Base-by-base conservation (phyloP, 1,140 invertebrate species). In the Bathynomus jamesi region DNA sequence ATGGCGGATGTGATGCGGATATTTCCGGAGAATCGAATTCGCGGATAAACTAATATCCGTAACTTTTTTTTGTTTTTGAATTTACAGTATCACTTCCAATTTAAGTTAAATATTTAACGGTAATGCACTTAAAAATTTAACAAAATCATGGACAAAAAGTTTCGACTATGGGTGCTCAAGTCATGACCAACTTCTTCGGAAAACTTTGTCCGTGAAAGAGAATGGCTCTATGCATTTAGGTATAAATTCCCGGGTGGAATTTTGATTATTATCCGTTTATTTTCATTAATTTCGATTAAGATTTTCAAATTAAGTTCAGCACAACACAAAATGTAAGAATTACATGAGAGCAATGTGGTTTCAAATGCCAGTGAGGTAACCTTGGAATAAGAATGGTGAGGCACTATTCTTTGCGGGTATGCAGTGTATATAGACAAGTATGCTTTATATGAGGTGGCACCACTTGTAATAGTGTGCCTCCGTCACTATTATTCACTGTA, bases 401-500 rank as follows among this genome's bases (percentile, higher is more conserved):
- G 40, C 40, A 53, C 40, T 53, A 17, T 53, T 21, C 21, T 17
- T 53, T 53, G 21, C 21, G 11, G 21, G 40, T 11, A 1, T 17
- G 13, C 21, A 53, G 40, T 53, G 40, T 53, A 53, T n/a, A n/a
- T 53, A 53, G 40, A 53, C 21, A 53, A 53, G 40, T 17, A 53
- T 17, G 13, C 40, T 53, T 53, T 53, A 11, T 53, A 53, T 53
- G 40, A 5, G 61, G 24, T 24, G 69, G 68, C 60, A 73, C 68
- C 70, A 73, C 73, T 75, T 75, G 76, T n/a, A n/a, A n/a, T n/a
- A n/a, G n/a, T 17, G 40, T 53, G 40, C 40, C 13, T 53, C 13
- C 11, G 40, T 53, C 40, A 53, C 40, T 74, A 78, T 68, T 73
- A 76, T 73, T 74, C 75, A 78, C 77, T 72, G 75, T 72, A 73